phyloP scores from a whole-genome alignment of 2,888 invertebrate species.

The Pimpla rufipes region DNA sequence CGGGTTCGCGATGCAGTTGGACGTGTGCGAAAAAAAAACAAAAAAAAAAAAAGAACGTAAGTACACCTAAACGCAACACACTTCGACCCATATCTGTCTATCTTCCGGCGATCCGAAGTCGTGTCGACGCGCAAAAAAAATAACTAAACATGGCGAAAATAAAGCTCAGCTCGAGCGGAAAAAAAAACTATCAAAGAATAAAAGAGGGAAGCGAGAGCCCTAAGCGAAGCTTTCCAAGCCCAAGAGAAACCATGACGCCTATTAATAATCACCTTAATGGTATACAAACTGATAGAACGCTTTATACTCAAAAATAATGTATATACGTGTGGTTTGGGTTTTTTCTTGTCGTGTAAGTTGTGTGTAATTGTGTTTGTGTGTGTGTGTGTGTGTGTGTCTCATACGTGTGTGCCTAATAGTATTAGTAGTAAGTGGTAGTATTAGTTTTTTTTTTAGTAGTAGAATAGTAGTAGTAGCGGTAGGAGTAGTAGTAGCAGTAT shows the following conservation, averaged over 20 bases:
- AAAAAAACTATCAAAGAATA: constrained; percentile 50
- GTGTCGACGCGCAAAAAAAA: constrained; percentile 23
- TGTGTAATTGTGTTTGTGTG: constrained; percentile 62
- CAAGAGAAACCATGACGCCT: constrained; percentile 81
- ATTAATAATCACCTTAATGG: constrained; percentile 60
- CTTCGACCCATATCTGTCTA: constrained; percentile 49
- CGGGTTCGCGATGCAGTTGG: constrained; percentile 38
- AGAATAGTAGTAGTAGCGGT: constrained; percentile 73
- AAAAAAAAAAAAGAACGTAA: constrained; percentile 46
- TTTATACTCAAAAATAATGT: constrained; percentile 38
- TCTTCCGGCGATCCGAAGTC: constrained; percentile 56
- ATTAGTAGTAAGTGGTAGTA: constrained; percentile 67
- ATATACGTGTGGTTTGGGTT: constrained; percentile 2
- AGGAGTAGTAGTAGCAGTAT: constrained; percentile 71
- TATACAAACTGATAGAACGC: constrained; percentile 65
- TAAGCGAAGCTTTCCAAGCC: constrained; percentile 72
- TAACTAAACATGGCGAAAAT: constrained; percentile 38
- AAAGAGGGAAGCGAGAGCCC: constrained; percentile 56
- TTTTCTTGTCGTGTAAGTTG: constrained; percentile 44
- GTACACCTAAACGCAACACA: constrained; percentile 38
- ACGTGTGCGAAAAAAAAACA: constrained; percentile 52
- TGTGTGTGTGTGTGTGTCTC: constrained; percentile 44
- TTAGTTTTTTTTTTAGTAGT: constrained; percentile 68
- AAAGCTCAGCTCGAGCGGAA: constrained; percentile 54
- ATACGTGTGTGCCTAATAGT: constrained; percentile 70